Base-by-base conservation (phyloP, 1,140 invertebrate species). In the Armadillidium nasatum region DNA sequence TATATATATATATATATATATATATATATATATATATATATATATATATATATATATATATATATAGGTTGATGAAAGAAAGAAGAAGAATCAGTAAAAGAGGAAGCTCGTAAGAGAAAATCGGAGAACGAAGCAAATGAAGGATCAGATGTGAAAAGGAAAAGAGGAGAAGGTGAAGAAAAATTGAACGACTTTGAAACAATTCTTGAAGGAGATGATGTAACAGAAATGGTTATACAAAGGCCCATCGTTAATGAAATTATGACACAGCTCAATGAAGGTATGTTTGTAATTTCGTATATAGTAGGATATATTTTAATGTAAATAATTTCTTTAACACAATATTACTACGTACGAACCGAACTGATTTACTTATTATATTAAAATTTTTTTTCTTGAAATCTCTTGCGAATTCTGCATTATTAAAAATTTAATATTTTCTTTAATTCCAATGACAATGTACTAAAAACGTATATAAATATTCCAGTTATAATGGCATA, bases 181-280 rank as follows among this genome's bases (percentile, higher is more conserved):
- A 78, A 74, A 44, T 79, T 72, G 43, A 81, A 83, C 22, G 81
- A 84, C 0, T 80, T 85, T 66, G 78, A 83, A 23, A 81, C 91
- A 44, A 89, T 92, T 76, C 86, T 94, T 13, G 92, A 94, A 81
- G 94, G 93, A 10, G 92, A 95, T 72, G 84, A 84, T 15, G 86
- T 93, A 0, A 76, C 86, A 21, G 96, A 94, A 0, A 82, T 85
- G 71, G 89, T 83, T 6, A 93, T 91, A 13, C 83, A 87, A 0
- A 85, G 94, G 79, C 90, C 89, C 43, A 82, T 83, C 0, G 92
- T 94, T 33, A 92, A 92, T 10, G 89, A 89, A 9, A 89, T 89
- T 76, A 88, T 89, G 78, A 91, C 89, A 84, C 74, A 76, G 4
- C 68, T 73, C 10, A 70, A 76, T 15, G 73, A 74, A 66, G 70